A percentile compares a stretch with the other conserved stretches of the same genome.
Evolutionary conservation across 2,797 vertebrate species (phyloP).

Genomic region (Borostomias antarcticus): DNA sequence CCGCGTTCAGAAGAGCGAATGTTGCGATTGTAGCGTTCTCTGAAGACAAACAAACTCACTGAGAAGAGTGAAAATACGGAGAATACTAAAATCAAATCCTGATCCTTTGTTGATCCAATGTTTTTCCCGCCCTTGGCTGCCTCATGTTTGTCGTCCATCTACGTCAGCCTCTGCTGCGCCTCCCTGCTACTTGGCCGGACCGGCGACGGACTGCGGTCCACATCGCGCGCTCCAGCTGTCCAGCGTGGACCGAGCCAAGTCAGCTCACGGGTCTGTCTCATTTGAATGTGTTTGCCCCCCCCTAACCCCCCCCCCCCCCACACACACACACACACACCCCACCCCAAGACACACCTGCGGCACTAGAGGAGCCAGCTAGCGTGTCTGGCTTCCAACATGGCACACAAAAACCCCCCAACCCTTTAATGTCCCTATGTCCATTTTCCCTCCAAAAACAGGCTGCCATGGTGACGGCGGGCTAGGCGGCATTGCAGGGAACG

Average conservation of each 20-base stretch:
- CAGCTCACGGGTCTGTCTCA: constrained; percentile 13
- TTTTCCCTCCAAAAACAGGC: constrained; percentile 35
- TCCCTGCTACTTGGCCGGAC: constrained; percentile 28
- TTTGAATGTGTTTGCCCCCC: constrained; percentile 34
- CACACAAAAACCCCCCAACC: constrained; percentile 35
- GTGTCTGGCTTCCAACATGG: constrained; percentile 29
- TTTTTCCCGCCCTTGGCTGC: neutral
- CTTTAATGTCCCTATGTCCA: constrained; percentile 41
- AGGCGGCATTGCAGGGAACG: neutral
- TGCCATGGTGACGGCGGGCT: constrained; percentile 47
- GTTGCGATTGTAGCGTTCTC: neutral
- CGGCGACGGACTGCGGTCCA: constrained; percentile 22
- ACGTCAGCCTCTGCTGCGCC: constrained; percentile 23
- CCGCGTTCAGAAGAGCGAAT: neutral
- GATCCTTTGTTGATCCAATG: constrained; percentile 1
- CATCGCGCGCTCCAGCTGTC: constrained; percentile 13
- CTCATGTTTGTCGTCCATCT: constrained; percentile 4
- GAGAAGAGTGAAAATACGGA: neutral
- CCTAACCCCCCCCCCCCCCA: too few relatives aligned
- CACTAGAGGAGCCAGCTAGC: constrained; percentile 17
- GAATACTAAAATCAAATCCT: neutral
- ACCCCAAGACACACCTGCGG: constrained; percentile 48
- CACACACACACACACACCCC: too few relatives aligned
- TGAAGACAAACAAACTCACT: too few relatives aligned
- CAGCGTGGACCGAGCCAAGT: constrained; percentile 29